Base-by-base conservation (phyloP, 2,888 invertebrate species). In the Agonopterix alstromeriana region DNA sequence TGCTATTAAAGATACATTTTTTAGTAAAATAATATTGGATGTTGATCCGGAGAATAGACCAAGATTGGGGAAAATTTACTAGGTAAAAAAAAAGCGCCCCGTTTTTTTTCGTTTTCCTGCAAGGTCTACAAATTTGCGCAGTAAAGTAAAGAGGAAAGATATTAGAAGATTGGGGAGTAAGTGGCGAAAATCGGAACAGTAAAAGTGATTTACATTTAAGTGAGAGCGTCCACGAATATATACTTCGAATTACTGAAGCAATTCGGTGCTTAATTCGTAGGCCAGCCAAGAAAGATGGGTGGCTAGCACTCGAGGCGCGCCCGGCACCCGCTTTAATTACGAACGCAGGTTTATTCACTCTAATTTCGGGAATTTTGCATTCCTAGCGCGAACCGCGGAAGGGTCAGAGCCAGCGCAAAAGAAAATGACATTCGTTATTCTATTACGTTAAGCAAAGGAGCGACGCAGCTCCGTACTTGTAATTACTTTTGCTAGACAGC, bases 381-480 rank as follows among this genome's bases (percentile, higher is more conserved):
- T 86, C 87, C 73, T 73, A 69, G 74, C 84, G 85, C 79, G 85
- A 83, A 84, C 85, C 85, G 73, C 86, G 83, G 78, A 84, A 87
- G 87, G 88, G 86, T 87, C 86, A 82, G 78, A 71, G n/a, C 27
- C 27, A 27, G 10, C 10, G 70, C 63, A 73, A 85, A 86, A 87
- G 87, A 87, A 87, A 88, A 87, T 85, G 87, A 85, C 86, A 88
- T 87, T 84, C 79, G 81, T 87, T 87, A 88, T 87, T 87, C 82
- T 85, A 85, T 86, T 87, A 86, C 77, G 77, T 70, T 70, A 70
- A 75, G 78, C 77, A 81, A 83, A 81, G 77, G 74, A 81, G 78
- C 65, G 71, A 73, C 77, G 78, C 73, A 74, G 73, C 70, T 69
- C 70, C 68, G 27, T 63, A 60, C 60, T 67, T 63, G 73, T 84